Conservation (phyloP, 2,888 invertebrate species). For the Muscina levida region DNA sequence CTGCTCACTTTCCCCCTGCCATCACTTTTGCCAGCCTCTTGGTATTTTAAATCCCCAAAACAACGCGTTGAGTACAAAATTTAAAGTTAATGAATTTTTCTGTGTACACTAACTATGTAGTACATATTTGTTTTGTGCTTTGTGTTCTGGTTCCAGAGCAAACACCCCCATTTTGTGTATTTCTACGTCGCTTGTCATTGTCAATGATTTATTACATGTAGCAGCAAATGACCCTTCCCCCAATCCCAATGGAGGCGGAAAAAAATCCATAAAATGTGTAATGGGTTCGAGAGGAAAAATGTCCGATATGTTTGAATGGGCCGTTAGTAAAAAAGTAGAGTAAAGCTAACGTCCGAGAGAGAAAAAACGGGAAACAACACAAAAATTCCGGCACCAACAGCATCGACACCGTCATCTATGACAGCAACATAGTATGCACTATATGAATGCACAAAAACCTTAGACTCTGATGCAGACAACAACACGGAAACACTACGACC, state of each 20-base stretch:
- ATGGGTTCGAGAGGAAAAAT: neutral
- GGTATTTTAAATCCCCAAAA: no score
- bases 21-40: no score
- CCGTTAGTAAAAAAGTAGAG: neutral
- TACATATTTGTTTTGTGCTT: conserved; percentile 18
- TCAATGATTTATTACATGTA: conserved; percentile 65
- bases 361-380: neutral
- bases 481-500: conserved; percentile 52
- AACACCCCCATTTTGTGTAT: conserved; percentile 50
- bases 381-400: neutral
- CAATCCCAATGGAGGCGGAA: conserved; percentile 18
- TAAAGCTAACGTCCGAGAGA: neutral
- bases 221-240: conserved; percentile 60
- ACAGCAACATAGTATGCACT: neutral
- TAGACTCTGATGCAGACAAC: conserved; percentile 58
- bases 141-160: neutral
- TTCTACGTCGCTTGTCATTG: conserved; percentile 56
- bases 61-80: no score
- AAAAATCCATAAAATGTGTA: conserved; percentile 37
- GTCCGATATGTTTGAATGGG: no score
- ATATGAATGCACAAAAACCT: neutral
- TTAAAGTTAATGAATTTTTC: no score
- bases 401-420: neutral
- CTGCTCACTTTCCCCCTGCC: no score
- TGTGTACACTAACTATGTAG: no score